Evolutionary conservation across 53 echinoderm and acorn worm species (phyloP), one percentile per base, ranked within the genome.

Genomic region (Hippasteria phrygiana): DNA sequence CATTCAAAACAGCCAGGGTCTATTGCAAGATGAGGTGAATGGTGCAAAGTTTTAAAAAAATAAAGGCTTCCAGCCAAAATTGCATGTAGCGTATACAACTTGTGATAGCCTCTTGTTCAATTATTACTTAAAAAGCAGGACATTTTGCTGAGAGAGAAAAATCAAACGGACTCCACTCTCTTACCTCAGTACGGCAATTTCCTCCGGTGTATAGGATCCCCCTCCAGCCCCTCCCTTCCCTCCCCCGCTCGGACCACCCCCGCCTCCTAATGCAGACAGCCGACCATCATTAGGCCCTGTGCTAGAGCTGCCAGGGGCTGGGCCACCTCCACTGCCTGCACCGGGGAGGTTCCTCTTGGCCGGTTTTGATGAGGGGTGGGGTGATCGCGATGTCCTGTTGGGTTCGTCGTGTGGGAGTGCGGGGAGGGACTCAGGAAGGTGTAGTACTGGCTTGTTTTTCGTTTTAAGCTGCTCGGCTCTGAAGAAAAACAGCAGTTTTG

Each of bases 141-240:
- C n/a, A n/a, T n/a, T n/a, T n/a, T n/a, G n/a, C n/a, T n/a, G n/a
- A n/a, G n/a, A n/a, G n/a, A n/a, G n/a, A n/a, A n/a, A n/a, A n/a
- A n/a, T n/a, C n/a, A n/a, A n/a, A n/a, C n/a, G n/a, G n/a, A n/a
- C n/a, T n/a, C n/a, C n/a, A n/a, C n/a, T n/a, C n/a, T n/a, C 84
- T 35, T 87, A 94, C 94, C 91, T 91, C 10, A 97, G 77, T 1
- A 95, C 97, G 18, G 90, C 87, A 50, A 97, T 95, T 79, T 95
- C 95, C 72, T 95, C 97, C 36, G 90, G 64, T 32, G 97, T 95
- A 69, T 97, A 97, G 47, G 87, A 92, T 12, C 95, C 95, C 38
- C 94, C 94, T 35, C 96, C 94, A 31, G 92, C 94, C 10, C 93
- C 92, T 47, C 88, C 86, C 3, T 82, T 88, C 55, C 94, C 91